Evolutionary conservation across 2,888 invertebrate genomes (phyloP), one percentile per base, ranked within the genome.

Genomic region (Cosmia pyralina): DNA sequence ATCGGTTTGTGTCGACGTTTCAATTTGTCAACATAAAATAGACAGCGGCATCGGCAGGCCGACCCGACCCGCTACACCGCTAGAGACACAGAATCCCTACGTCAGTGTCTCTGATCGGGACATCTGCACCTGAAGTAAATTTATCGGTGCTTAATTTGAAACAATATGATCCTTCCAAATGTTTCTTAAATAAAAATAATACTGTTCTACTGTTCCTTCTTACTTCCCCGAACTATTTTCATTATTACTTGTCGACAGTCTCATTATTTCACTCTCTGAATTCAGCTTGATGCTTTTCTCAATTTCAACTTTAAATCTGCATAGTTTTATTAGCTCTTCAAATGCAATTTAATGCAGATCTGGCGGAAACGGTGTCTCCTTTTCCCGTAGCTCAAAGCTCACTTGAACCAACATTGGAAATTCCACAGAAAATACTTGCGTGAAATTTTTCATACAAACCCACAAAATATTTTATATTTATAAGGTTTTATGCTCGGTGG

Each of bases 281-380:
- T 60, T 57, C 64, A 60, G 50, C 58, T 77, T 58, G 48, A 65
- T 73, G 67, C 72, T 76, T 77, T 83, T 67, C 71, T 79, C 84
- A 79, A 81, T 77, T 77, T 82, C 68, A 79, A 77, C 68, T 80
- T 74, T 68, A 78, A 81, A 82, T 75, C 72, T 73, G 62, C 75
- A 77, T 78, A 77, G 80, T 73, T 79, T 77, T 79, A 85, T 83
- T 79, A 82, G 72, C 81, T 83, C 77, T 81, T 83, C 81, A 89
- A 90, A 88, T 84, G 87, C 87, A 90, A 88, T 90, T 81, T 87
- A 84, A 85, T 81, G 83, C 81, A 85, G 77, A 84, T 87, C 75
- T 81, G 67, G 69, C 71, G 77, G 85, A 80, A 78, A 67, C 44
- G 70, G 65, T 72, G 82, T 67, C 69, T 75, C 69, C 75, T 82